Base-by-base conservation (phyloP, 2,888 invertebrate species). In the Eupithecia vulgata region DNA sequence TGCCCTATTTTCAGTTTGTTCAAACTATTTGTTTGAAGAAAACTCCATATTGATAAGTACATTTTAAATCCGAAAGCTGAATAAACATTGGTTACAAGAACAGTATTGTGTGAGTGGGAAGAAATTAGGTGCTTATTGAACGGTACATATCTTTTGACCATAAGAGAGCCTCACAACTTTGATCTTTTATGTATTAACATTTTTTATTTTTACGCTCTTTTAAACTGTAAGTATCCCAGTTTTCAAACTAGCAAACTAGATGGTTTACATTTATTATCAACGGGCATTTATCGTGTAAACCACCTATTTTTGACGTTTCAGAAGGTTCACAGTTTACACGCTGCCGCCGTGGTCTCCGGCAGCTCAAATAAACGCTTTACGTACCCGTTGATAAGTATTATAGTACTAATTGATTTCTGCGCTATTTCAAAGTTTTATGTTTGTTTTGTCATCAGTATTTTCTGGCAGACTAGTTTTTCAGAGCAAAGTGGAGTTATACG, bases 401-500 rank as follows among this genome's bases (percentile, higher is more conserved):
- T 12, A 57, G 57, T 57, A 13, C 2, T 30, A 30, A 30, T 30
- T 4, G 30, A 30, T 3, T 30, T 30, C 30, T 4, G 30, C 1
- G 30, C 4, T 30, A 3, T 30, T 25, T 25, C 13, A 5, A 1
- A n/a, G 62, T n/a, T 64, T 62, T 34, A 34, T 34, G 8, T 62
- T 67, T 76, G 76, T 74, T 83, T 71, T 85, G 85, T 82, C 76
- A 77, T 81, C 87, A 71, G 78, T 88, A 86, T 13, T 12, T n/a
- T 72, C 81, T 81, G 80, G 81, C 81, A 73, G 81, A 82, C 82
- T 85, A 86, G 87, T 86, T 88, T 89, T 89, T 87, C 83, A 86
- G 87, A 87, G 87, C 85, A 82, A n/a, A n/a, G n/a, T n/a, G 82
- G 84, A 82, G 82, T 87, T 86, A 86, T 85, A 87, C 86, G 85